These are phyloP conservation scores for Caenorhabditis sp. DNA, from an alignment of 2,888 invertebrate genomes.

Conservation along the genomic window DNA sequence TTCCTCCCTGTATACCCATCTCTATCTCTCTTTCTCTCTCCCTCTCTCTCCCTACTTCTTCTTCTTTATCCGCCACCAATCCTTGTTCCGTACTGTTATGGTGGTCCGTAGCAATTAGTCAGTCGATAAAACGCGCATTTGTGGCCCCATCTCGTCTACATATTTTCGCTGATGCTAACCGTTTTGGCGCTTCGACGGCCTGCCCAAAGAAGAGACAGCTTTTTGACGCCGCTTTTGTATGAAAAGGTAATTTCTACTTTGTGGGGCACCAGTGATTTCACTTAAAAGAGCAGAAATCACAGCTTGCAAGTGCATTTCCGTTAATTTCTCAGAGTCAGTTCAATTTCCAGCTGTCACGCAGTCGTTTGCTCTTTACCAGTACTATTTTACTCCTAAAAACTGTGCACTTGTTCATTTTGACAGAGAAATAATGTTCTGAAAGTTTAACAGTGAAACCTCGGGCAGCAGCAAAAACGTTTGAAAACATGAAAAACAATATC, in stretches of 20 bases:
- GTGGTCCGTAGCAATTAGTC: slow-evolving; percentile 49
- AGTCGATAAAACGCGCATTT: neutral
- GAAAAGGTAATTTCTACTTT: slow-evolving; percentile 29
- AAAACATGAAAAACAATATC: no score
- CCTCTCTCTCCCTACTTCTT: neutral
- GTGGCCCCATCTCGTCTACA: neutral
- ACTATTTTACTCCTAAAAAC: no score
- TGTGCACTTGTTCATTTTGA: no score
- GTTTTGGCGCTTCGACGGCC: neutral
- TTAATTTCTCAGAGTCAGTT: no score
- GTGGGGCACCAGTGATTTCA: no score
- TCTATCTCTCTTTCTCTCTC: slow-evolving; percentile 24
- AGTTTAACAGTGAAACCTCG: no score
- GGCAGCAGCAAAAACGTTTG: no score
- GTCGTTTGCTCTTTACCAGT: no score
- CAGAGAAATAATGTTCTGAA: no score
- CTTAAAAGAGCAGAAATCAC: no score
- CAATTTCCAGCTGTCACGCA: no score
- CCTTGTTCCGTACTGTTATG: neutral
- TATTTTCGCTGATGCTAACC: neutral
- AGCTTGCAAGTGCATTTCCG: no score
- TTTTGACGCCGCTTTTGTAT: slow-evolving; percentile 2
- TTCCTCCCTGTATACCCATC: slow-evolving; percentile 28
- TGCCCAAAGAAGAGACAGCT: slow-evolving; percentile 7
- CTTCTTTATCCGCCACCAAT: slow-evolving; percentile 11